These are phyloP conservation scores for Sarcoramphus papa DNA, from an alignment of 2,797 vertebrate species.

Conservation along the genomic window DNA sequence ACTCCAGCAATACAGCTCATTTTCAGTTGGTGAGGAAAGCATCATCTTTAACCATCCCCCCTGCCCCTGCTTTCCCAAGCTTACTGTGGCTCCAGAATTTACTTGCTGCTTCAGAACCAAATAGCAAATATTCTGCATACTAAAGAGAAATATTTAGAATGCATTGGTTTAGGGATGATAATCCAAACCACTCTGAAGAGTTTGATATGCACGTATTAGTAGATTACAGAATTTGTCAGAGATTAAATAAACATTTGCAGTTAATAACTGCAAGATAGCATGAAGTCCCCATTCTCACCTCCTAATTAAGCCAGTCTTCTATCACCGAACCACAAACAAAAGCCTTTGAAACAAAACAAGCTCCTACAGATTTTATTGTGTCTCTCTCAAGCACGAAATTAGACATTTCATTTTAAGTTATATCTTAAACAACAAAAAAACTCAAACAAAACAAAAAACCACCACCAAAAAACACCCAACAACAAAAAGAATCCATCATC, in stretches of 20 bases:
- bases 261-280: neutral
- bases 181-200: neutral
- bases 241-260: neutral
- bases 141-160: neutral
- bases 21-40: neutral
- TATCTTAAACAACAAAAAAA: neutral
- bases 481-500: neutral
- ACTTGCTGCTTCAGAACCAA: neutral
- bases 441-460: neutral
- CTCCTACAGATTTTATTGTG: neutral
- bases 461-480: neutral
- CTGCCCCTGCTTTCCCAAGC: neutral
- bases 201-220: neutral
- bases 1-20: neutral
- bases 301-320: neutral
- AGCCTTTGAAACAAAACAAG: neutral
- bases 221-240: neutral
- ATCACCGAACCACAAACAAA: neutral
- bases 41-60: neutral
- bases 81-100: neutral
- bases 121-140: neutral
- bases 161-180: neutral
- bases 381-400: neutral
- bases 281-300: neutral
- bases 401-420: neutral